Conservation (phyloP, 2,113 vertebrate genomes). For the Bubo blakistoni region DNA sequence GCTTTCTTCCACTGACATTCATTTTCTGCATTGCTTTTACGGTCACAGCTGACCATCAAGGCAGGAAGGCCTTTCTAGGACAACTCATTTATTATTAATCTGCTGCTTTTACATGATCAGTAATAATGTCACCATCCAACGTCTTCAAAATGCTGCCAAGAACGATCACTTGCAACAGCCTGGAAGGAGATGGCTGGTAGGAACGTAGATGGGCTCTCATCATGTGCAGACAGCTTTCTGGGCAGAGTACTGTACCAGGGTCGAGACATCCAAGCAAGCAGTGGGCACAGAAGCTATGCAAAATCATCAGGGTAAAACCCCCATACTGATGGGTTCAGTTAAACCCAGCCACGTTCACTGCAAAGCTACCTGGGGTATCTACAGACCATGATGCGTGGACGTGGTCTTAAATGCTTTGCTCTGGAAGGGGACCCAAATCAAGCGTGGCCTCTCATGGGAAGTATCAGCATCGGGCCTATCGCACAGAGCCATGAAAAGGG, state of each 20-base stretch:
- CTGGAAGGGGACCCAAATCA: neutral
- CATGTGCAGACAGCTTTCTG: neutral
- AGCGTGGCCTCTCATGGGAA: neutral
- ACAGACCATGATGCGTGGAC: rapidly evolving
- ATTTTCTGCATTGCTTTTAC: neutral
- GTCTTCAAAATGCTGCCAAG: neutral
- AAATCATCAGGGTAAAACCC: neutral
- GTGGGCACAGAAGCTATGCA: neutral
- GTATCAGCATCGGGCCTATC: neutral
- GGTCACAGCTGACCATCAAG: neutral
- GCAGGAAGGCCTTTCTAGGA: neutral
- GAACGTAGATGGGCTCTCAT: rapidly evolving
- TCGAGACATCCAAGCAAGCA: neutral
- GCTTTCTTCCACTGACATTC: neutral
- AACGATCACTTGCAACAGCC: neutral
- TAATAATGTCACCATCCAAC: neutral
- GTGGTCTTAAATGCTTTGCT: rapidly evolving
- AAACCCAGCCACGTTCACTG: neutral
- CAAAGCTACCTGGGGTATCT: neutral
- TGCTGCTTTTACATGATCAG: neutral
- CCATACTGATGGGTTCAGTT: neutral
- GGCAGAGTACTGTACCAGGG: neutral
- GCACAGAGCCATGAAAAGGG: neutral
- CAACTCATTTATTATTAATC: neutral
- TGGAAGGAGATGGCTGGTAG: neutral